phyloP scores from a whole-genome alignment of 2,888 invertebrate species.

The Hartigia nigra region DNA sequence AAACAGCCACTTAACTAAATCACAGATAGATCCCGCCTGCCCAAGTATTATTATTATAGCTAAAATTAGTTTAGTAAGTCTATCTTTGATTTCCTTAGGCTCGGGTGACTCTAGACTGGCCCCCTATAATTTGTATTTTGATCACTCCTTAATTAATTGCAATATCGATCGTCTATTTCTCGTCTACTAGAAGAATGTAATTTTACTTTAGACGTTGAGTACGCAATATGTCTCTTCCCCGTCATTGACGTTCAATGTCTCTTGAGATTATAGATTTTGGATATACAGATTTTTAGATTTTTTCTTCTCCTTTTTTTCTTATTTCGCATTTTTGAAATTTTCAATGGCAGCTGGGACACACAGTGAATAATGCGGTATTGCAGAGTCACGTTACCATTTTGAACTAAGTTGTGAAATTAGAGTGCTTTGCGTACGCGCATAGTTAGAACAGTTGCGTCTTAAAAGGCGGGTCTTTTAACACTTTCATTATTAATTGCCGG shows the following conservation, averaged over 20 bases:
- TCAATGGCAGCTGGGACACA: conserved; percentile 3
- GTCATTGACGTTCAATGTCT: not conserved
- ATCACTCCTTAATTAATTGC: conserved; percentile 25
- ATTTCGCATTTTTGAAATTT: conserved; percentile 8
- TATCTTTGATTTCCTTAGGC: conserved; percentile 65
- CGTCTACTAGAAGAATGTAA: conserved; percentile 34
- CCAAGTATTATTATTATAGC: conserved; percentile 52
- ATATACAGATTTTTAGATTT: conserved; percentile 7
- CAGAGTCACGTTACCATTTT: not conserved
- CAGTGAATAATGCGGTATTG: not conserved
- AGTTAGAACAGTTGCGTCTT: too few relatives aligned
- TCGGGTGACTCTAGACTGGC: conserved; percentile 58
- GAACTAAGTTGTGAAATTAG: not conserved
- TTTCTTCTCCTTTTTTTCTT: conserved; percentile 14
- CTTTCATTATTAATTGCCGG: conserved; percentile 34
- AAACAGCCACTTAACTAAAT: conserved; percentile 56
- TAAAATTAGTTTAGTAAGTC: conserved; percentile 57
- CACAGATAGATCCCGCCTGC: conserved; percentile 57
- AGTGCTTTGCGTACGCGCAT: not conserved
- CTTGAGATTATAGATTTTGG: not conserved
- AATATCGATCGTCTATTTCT: conserved; percentile 24
- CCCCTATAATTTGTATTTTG: conserved; percentile 46
- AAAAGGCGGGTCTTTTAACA: conserved; percentile 10
- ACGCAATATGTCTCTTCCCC: conserved; percentile 24
- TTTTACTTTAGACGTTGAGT: conserved; percentile 33